Evolutionary conservation across 1,140 invertebrate genomes (phyloP).

Genomic region (Hypsibius dujardini): DNA sequence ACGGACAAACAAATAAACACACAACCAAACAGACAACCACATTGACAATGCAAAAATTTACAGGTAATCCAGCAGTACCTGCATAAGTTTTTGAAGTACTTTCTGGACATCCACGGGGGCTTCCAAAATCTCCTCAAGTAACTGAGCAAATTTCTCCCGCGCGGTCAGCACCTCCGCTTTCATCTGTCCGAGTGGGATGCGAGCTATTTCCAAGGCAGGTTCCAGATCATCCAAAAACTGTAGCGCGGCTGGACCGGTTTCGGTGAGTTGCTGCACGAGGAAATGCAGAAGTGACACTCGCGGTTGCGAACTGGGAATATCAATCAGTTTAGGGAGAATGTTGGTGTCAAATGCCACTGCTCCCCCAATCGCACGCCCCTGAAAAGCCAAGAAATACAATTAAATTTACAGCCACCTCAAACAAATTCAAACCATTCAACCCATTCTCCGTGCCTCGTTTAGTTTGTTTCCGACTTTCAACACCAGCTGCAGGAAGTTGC

Average conservation of each 20-base stretch:
- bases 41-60: no score
- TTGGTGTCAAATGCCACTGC: neutral
- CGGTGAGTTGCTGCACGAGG: neutral
- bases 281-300: neutral
- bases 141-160: neutral
- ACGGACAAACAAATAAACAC: no score
- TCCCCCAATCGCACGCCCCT: neutral
- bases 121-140: no score
- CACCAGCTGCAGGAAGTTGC: neutral
- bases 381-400: no score
- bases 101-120: no score
- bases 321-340: neutral
- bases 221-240: neutral
- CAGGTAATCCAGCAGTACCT: no score
- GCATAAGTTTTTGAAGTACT: no score
- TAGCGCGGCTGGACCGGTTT: neutral
- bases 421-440: no score
- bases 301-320: neutral
- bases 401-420: no score
- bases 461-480: constrained; percentile 6
- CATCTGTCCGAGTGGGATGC: neutral
- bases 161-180: neutral
- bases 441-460: neutral
- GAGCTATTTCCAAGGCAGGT: neutral
- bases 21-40: no score